These are phyloP conservation scores for Polyommatus iphigenia DNA, from an alignment of 2,888 invertebrate genomes.

Conservation along the genomic window DNA sequence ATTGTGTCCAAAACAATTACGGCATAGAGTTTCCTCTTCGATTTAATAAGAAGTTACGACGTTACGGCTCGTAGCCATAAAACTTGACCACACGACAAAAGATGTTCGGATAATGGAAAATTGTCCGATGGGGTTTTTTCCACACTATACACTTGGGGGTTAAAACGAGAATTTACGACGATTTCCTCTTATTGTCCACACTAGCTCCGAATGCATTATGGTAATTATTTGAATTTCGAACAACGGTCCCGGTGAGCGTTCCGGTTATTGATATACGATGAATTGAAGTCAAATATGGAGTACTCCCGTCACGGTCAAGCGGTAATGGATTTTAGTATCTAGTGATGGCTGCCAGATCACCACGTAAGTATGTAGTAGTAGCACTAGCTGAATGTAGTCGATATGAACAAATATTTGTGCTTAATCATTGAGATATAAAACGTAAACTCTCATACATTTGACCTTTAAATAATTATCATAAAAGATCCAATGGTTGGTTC, in stretches of 20 bases:
- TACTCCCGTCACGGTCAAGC: not conserved
- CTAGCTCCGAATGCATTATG: conserved; percentile 39
- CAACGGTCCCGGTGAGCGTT: not conserved
- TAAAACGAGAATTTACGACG: conserved; percentile 54
- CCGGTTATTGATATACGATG: conserved; percentile 11
- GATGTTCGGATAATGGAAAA: conserved; percentile 73
- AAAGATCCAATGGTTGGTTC: too few relatives aligned
- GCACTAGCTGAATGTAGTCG: not conserved
- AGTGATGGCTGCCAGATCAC: not conserved
- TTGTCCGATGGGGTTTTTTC: conserved; percentile 71
- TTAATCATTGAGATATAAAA: too few relatives aligned
- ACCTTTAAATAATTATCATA: too few relatives aligned
- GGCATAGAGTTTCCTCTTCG: conserved; percentile 62
- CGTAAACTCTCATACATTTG: too few relatives aligned
- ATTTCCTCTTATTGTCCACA: conserved; percentile 54
- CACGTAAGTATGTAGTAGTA: not conserved
- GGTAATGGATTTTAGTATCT: not conserved
- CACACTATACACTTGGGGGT: conserved; percentile 60
- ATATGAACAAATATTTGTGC: too few relatives aligned
- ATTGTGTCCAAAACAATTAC: conserved; percentile 73
- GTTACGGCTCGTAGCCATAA: conserved; percentile 63
- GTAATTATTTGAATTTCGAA: conserved; percentile 35
- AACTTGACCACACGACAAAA: conserved; percentile 71
- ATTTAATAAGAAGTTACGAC: conserved; percentile 76
- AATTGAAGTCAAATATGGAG: not conserved